These are phyloP conservation scores for Agrotis clavis DNA, from an alignment of 2,888 invertebrate species.

Conservation along the genomic window DNA sequence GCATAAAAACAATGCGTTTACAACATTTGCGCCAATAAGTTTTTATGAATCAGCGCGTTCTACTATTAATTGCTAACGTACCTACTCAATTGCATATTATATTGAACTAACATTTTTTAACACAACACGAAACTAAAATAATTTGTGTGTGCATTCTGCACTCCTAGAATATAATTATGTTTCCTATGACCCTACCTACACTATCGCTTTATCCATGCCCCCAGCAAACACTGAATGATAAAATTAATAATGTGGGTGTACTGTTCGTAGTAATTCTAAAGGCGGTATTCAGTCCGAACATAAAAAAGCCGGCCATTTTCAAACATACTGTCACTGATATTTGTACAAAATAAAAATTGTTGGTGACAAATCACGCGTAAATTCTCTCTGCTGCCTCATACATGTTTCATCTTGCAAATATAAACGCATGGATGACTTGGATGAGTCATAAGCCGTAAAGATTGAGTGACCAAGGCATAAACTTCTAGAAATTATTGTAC, in stretches of 20 bases:
- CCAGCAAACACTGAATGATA: too few species aligned
- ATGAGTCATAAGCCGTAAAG: background rate
- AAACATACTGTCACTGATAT: background rate
- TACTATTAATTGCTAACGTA: background rate
- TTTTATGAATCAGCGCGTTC: background rate
- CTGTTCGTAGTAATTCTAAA: background rate
- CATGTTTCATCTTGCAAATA: constrained; percentile 12
- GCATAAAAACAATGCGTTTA: background rate
- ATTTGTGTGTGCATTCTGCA: background rate
- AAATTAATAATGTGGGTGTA: background rate
- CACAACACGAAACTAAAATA: background rate
- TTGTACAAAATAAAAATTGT: background rate
- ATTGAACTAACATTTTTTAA: constrained; percentile 12
- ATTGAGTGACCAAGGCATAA: constrained; percentile 7
- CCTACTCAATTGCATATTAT: background rate
- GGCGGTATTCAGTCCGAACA: background rate
- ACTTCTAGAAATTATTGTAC: constrained; percentile 25
- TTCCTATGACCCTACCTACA: background rate
- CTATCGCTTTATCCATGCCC: too few species aligned
- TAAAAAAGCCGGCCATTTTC: background rate
- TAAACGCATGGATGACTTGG: background rate
- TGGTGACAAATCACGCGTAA: constrained; percentile 3
- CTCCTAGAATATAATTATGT: background rate
- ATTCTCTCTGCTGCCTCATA: background rate
- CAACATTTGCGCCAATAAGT: background rate